Evolutionary conservation across 1,140 invertebrate species (phyloP), one percentile per base, ranked within the genome.

Genomic region (Pygmarrhopalites habei): DNA sequence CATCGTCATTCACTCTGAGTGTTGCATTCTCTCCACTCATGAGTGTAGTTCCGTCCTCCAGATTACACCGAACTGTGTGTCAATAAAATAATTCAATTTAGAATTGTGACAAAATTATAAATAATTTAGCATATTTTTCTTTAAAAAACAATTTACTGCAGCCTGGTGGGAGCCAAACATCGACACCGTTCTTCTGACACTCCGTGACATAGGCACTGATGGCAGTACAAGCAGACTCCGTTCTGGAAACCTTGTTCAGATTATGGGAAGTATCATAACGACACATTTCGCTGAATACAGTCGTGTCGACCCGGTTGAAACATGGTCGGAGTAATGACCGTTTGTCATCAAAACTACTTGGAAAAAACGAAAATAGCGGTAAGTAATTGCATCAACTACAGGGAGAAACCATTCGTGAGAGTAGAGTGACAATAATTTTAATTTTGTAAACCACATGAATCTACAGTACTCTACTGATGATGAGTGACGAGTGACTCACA

Each of bases 281-380:
- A 65, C 79, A 81, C 73, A 79, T 76, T 15, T 73, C 58, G 5
- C 72, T 66, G 71, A 73, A 79, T 7, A 74, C 66, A 7, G 58
- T 52, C 30, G 79, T 72, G 53, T 77, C 69, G 14, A 77, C 75
- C 59, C 71, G 71, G 59, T 73, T 74, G 72, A 80, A 82, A 71
- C 81, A 82, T 19, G 75, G 75, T 58, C 77, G 74, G 32, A 80
- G 73, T 0, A 75, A 72, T 3, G 81, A 82, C 17, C 32, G 58
- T 2, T 64, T 61, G 7, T 74, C 57, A 14, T 75, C 65, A 68
- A 82, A 79, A 35, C 32, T 35, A 35, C 32, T 35, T n/a, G n/a
- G n/a, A n/a, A n/a, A n/a, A n/a, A n/a, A n/a, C n/a, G n/a, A n/a
- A n/a, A n/a, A n/a, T n/a, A n/a, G n/a, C n/a, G n/a, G n/a, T n/a